phyloP scores from a whole-genome alignment of 2,113 vertebrate species.

The Pomatostomus ruficeps region DNA sequence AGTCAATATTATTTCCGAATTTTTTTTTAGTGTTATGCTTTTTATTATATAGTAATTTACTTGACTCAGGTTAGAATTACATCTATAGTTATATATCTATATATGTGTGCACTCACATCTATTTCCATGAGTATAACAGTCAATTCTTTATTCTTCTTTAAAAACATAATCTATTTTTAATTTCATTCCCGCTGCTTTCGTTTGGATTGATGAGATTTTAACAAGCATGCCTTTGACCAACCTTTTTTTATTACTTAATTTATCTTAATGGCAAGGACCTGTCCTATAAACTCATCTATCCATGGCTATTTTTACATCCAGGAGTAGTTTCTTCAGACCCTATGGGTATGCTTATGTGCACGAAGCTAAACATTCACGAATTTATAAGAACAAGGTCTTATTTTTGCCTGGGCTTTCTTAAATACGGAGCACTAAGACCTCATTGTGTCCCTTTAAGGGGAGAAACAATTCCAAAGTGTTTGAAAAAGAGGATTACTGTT shows the following conservation, averaged over 20 bases:
- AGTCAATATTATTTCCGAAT: not conserved
- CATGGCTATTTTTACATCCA: not conserved
- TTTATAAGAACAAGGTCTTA: not conserved
- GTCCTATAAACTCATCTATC: not conserved
- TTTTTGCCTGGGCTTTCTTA: not conserved
- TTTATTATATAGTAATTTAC: not conserved
- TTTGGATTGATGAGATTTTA: not conserved
- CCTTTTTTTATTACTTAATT: not conserved
- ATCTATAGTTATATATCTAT: not conserved
- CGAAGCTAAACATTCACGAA: not conserved
- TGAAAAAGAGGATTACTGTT: conserved; percentile 25
- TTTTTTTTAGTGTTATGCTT: not conserved
- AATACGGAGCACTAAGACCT: not conserved
- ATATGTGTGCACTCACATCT: not conserved
- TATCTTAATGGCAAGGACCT: not conserved
- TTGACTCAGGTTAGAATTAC: not conserved
- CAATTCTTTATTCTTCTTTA: not conserved
- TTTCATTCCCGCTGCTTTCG: not conserved
- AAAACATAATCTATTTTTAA: not conserved
- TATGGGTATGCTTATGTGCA: not conserved
- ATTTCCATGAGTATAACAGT: not conserved
- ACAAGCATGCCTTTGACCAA: not conserved
- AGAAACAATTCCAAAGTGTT: conserved; percentile 38
- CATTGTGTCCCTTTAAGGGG: not conserved
- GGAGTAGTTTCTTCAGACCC: not conserved